Evolutionary conservation across 2,113 vertebrate species (phyloP), one percentile per base, ranked within the genome.

Genomic region (Sorex araneus): DNA sequence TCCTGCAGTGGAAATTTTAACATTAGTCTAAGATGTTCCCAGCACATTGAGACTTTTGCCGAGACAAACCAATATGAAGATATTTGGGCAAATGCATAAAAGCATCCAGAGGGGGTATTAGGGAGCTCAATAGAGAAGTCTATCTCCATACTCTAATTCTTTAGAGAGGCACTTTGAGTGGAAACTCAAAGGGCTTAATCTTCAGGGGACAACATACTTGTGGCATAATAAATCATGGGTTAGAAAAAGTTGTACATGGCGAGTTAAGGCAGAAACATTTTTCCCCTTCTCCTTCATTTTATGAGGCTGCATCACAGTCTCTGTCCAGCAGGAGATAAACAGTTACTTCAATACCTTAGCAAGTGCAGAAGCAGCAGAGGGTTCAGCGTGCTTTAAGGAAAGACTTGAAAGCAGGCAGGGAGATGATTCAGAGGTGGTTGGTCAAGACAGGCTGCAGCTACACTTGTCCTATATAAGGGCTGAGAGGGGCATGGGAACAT

Each of bases 391-490:
- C 23, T 36, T 64, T 74, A 18, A 43, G 30, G 4, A 16, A 66
- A 76, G 45, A 32, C 10, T 9, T 47, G 8, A 66, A 69, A 34
- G 2, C 71, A 6, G 13, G 7, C 16, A 34, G 43, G 32, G 0
- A 79, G 30, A 40, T 57, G n/a, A 1, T 19, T 64, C 6, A 25
- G 18, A 23, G 28, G 1, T 43, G 8, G 45, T 3, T 45, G 21
- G 6, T 66, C 6, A n/a, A 80, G 4, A 13, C 3, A 40, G 1
- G 21, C 30, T 32, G 3, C 60, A 36, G 23, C 4, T 47, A 45
- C 25, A 2, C 69, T 1, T 3, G 0, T 9, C 27, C 69, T 74
- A 3, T n/a, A 28, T 70, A 12, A n/a, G 1, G 19, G 5, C 2
- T 45, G 4, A 6, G 10, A 16, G 36, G 9, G 3, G 2, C 19